Conservation (phyloP, 2,113 vertebrate genomes). For the Austrofundulus limnaeus region DNA sequence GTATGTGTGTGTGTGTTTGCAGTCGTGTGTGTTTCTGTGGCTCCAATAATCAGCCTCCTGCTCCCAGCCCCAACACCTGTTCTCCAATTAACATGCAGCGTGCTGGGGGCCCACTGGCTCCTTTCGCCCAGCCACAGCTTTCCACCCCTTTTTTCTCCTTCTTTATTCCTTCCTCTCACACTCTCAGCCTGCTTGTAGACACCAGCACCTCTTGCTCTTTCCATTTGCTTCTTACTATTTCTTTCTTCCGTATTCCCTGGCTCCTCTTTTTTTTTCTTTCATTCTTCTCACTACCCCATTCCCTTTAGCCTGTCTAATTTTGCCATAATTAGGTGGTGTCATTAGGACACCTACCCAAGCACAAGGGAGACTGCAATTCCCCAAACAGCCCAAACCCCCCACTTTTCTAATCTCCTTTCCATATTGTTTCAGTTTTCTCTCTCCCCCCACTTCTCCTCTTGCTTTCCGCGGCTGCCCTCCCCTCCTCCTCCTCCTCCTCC, state of each 20-base stretch:
- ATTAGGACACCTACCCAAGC: slow-evolving; percentile 81
- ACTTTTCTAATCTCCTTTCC: slow-evolving; percentile 82
- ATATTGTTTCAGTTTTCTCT: slow-evolving; percentile 79
- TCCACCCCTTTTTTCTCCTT: slow-evolving; percentile 37
- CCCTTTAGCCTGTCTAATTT: slow-evolving; percentile 77
- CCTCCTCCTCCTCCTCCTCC: slow-evolving; percentile 50
- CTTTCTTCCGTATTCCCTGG: slow-evolving; percentile 34
- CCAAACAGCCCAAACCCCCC: slow-evolving; percentile 75
- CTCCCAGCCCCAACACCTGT: slow-evolving; percentile 80
- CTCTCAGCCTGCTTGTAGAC: slow-evolving; percentile 13
- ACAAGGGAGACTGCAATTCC: slow-evolving; percentile 80
- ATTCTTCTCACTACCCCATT: slow-evolving; percentile 34
- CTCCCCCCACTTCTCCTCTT: slow-evolving; percentile 48
- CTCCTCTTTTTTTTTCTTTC: slow-evolving; percentile 31
- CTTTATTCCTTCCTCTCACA: slow-evolving; percentile 25
- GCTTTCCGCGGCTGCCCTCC: slow-evolving; percentile 22
- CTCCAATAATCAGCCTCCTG: slow-evolving; percentile 76
- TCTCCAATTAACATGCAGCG: slow-evolving; percentile 79
- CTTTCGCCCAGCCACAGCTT: slow-evolving; percentile 52
- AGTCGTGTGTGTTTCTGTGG: slow-evolving; percentile 60
- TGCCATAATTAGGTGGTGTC: slow-evolving; percentile 83
- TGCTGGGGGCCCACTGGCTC: slow-evolving; percentile 63
- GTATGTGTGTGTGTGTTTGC: slow-evolving; percentile 40
- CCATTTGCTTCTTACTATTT: slow-evolving; percentile 37
- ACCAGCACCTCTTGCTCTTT: slow-evolving; percentile 17